These are phyloP conservation scores for Trypoxylon attenuatum DNA, from an alignment of 2,888 invertebrate genomes.

Conservation along the genomic window DNA sequence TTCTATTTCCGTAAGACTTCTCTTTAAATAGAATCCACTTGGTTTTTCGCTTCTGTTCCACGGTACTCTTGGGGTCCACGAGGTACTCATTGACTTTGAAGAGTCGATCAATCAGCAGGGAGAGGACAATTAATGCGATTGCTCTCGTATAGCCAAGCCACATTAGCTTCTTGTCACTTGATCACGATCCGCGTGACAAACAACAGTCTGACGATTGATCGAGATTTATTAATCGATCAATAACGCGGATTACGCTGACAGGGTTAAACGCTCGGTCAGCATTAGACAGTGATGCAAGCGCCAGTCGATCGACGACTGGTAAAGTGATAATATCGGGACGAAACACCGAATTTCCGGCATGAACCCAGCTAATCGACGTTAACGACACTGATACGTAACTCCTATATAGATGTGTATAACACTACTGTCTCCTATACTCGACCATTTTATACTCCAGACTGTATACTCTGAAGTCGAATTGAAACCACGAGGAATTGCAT, in stretches of 20 bases:
- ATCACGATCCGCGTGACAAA: neutral
- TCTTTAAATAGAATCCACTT: too few species aligned
- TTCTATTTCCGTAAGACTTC: too few species aligned
- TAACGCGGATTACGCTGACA: neutral
- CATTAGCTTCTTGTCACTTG: neutral
- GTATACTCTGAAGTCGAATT: too few species aligned
- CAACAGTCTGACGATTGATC: neutral
- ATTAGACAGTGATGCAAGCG: neutral
- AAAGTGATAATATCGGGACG: slow-evolving; percentile 3
- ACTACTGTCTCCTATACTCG: too few species aligned
- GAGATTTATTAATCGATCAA: neutral
- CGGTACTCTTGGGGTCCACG: too few species aligned
- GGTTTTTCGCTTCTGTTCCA: too few species aligned
- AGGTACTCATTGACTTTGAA: too few species aligned
- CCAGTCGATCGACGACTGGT: neutral
- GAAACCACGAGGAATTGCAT: slow-evolving; percentile 15
- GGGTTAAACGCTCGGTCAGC: neutral
- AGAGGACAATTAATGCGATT: neutral
- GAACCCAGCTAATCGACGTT: too few species aligned
- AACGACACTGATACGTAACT: too few species aligned
- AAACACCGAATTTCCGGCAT: slow-evolving; percentile 25
- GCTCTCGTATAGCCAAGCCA: neutral
- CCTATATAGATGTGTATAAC: too few species aligned
- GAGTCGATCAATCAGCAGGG: too few species aligned
- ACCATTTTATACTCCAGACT: too few species aligned